phyloP scores from a whole-genome alignment of 2,797 vertebrate genomes.

The Anabas testudineus region DNA sequence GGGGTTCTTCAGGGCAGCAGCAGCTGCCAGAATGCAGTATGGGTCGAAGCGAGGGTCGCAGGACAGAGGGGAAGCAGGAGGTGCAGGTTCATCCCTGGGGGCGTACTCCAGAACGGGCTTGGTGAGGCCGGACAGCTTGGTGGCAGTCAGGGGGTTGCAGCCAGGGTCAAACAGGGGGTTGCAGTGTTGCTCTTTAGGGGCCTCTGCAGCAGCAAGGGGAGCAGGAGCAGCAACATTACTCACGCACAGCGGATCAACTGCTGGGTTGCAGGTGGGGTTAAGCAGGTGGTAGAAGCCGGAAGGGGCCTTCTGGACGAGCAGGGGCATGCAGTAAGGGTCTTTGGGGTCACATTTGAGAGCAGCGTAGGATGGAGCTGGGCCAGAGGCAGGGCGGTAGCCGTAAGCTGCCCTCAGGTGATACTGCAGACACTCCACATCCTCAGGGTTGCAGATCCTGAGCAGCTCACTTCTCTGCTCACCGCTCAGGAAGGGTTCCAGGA shows the following conservation, averaged over 20 bases:
- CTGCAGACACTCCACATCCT: constrained; percentile 86
- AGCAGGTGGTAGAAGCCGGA: constrained; percentile 79
- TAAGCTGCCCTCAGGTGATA: constrained; percentile 86
- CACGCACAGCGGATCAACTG: constrained; percentile 81
- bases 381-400: constrained; percentile 79
- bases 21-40: constrained; percentile 78
- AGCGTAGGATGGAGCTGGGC: constrained; percentile 77
- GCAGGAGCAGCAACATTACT: constrained; percentile 57
- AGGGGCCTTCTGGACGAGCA: constrained; percentile 75
- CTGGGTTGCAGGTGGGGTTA: constrained; percentile 82
- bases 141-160: constrained; percentile 84
- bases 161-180: constrained; percentile 84
- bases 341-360: constrained; percentile 83
- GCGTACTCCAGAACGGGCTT: constrained; percentile 80
- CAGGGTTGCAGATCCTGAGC: constrained; percentile 83
- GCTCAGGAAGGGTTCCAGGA: constrained; percentile 81
- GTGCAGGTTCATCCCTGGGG: constrained; percentile 55
- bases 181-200: constrained; percentile 78
- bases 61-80: constrained; percentile 60
- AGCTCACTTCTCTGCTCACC: constrained; percentile 79
- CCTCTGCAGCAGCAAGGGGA: constrained; percentile 52
- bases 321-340: constrained; percentile 81
- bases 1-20: constrained; percentile 74
- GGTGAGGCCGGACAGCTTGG: constrained; percentile 77
- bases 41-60: constrained; percentile 83